A percentile compares a stretch with the other conserved stretches of the same genome.
phyloP scores from a whole-genome alignment of 2,888 invertebrate species.

The Linhomoeus sp. region DNA sequence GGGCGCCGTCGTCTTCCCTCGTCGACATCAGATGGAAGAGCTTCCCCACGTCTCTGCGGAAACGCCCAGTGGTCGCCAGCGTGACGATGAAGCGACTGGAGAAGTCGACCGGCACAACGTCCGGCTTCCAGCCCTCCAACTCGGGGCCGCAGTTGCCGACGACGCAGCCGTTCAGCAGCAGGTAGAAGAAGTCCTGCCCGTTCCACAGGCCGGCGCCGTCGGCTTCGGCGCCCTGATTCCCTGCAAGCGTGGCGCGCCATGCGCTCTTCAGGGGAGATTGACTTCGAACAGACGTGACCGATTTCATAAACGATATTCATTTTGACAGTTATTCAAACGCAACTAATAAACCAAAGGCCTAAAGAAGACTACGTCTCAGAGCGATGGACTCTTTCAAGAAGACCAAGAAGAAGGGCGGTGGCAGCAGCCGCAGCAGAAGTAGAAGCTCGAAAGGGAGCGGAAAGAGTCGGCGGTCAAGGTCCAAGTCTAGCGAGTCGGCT shows the following conservation, averaged over 20 bases:
- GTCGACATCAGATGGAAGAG: slow-evolving; percentile 25
- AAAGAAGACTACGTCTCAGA: too few species aligned
- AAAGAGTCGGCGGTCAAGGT: too few species aligned
- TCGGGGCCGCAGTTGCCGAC: neutral
- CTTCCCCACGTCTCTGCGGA: slow-evolving; percentile 26
- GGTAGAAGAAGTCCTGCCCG: slow-evolving; percentile 30
- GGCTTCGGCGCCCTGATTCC: slow-evolving; percentile 28
- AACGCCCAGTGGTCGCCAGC: slow-evolving; percentile 14
- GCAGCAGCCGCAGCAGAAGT: too few species aligned
- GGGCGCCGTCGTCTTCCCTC: slow-evolving; percentile 19
- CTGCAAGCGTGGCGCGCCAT: slow-evolving; percentile 14
- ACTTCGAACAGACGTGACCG: too few species aligned
- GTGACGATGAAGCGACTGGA: slow-evolving; percentile 25
- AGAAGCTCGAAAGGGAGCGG: too few species aligned
- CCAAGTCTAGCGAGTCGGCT: too few species aligned
- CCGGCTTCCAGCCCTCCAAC: slow-evolving; percentile 26
- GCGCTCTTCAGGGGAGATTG: too few species aligned
- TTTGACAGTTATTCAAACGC: too few species aligned
- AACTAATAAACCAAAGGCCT: too few species aligned
- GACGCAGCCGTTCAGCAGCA: slow-evolving; percentile 27
- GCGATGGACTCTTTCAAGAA: too few species aligned
- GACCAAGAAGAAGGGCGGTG: too few species aligned
- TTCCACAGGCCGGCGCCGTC: slow-evolving; percentile 27
- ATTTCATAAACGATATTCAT: too few species aligned
- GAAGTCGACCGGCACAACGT: slow-evolving; percentile 33